phyloP scores from a whole-genome alignment of 1,140 invertebrate species.

The Frieseomelitta varia region DNA sequence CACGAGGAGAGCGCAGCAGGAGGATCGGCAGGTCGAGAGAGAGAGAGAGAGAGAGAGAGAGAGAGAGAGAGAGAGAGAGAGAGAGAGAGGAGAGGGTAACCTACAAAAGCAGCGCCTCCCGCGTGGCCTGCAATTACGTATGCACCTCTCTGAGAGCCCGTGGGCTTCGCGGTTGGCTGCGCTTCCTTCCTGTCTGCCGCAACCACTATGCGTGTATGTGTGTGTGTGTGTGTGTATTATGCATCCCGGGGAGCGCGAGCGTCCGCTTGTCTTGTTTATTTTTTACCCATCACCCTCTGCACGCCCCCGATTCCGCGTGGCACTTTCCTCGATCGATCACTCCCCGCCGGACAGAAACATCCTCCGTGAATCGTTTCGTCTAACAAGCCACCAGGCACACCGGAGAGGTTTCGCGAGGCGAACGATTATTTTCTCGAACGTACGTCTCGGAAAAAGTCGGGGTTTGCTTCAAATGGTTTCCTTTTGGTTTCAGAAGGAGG shows the following conservation, averaged over 20 bases:
- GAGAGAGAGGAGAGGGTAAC: slow-evolving; percentile 39
- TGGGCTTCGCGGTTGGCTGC: slow-evolving; percentile 80
- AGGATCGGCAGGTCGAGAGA: not conserved
- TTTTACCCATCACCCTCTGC: slow-evolving; percentile 12
- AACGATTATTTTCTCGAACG: no score
- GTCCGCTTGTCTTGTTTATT: slow-evolving; percentile 62
- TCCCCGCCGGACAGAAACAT: slow-evolving; percentile 22
- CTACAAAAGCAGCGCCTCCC: slow-evolving; percentile 64
- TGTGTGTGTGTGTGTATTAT: slow-evolving; percentile 59
- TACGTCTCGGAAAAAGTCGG: no score
- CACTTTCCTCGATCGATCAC: slow-evolving; percentile 10
- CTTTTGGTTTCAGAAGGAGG: no score
- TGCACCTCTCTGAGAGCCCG: slow-evolving; percentile 76
- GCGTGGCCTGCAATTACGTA: slow-evolving; percentile 77
- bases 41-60: no score
- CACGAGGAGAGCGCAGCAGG: not conserved
- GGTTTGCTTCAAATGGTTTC: no score
- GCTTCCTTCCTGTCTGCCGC: slow-evolving; percentile 81
- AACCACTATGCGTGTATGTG: slow-evolving; percentile 66
- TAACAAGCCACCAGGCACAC: not conserved
- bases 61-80: not conserved
- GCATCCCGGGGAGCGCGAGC: slow-evolving; percentile 52
- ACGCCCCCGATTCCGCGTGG: not conserved
- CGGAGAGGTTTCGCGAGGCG: no score
- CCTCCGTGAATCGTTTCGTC: not conserved